phyloP scores from a whole-genome alignment of 2,888 invertebrate species.

The Cerastis rubricosa region DNA sequence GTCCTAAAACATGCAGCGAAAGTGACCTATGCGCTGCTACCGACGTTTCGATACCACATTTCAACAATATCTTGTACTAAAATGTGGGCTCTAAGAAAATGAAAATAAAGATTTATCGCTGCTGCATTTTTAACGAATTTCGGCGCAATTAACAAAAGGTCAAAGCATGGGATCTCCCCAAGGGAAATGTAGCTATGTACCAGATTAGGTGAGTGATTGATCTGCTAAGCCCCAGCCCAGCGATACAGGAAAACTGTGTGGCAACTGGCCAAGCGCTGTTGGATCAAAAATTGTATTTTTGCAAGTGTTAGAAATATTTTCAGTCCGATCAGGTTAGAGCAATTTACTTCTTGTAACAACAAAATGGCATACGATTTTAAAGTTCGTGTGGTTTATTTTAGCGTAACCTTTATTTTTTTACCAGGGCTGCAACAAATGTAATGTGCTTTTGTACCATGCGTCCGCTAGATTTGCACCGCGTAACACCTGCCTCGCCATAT shows the following conservation, averaged over 20 bases:
- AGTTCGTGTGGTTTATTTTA: background rate
- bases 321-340: constrained; percentile 23
- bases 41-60: background rate
- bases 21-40: background rate
- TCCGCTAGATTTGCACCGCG: background rate
- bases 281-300: constrained; percentile 32
- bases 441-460: background rate
- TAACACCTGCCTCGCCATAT: background rate
- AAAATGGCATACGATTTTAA: constrained; percentile 9
- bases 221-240: constrained; percentile 32
- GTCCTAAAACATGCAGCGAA: background rate
- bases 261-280: constrained; percentile 48
- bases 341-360: background rate
- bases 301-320: constrained; percentile 30
- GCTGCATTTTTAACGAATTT: constrained; percentile 23
- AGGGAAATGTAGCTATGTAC: constrained; percentile 53
- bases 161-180: constrained; percentile 30
- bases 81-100: background rate
- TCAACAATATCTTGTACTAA: background rate
- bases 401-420: background rate
- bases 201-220: constrained; percentile 62
- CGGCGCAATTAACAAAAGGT: constrained; percentile 46
- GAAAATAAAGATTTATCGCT: constrained; percentile 12
- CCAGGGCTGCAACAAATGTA: background rate
- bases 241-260: constrained; percentile 46